A percentile compares a stretch with the other conserved stretches of the same genome.
These are phyloP conservation scores for Okapia johnstoni DNA, from an alignment of 2,113 vertebrate genomes.

Conservation along the genomic window DNA sequence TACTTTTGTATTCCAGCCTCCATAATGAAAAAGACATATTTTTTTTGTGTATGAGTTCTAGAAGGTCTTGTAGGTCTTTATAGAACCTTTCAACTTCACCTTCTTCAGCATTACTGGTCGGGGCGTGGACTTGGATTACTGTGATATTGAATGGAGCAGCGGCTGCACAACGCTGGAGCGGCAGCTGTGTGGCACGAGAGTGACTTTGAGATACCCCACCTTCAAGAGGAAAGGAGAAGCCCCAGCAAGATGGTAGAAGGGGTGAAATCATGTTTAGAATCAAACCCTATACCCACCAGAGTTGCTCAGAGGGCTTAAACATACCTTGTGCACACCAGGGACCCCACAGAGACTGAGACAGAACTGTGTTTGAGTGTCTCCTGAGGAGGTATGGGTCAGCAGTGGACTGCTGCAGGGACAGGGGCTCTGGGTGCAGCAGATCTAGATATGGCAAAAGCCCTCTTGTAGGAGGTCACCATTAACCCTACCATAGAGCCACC, in stretches of 20 bases:
- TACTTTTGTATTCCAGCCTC: not conserved
- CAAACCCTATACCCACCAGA: not conserved
- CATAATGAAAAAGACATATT: not conserved
- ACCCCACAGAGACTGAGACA: not conserved
- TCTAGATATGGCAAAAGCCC: not conserved
- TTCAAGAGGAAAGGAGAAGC: not conserved
- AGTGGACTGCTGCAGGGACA: not conserved
- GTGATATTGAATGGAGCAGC: not conserved
- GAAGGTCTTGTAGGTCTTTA: not conserved
- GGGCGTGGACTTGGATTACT: not conserved
- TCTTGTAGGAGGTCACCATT: not conserved
- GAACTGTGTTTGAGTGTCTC: not conserved
- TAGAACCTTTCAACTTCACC: not conserved
- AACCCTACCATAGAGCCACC: rapidly evolving
- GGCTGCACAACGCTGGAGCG: not conserved
- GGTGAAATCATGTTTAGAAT: not conserved
- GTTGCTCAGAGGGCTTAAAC: not conserved
- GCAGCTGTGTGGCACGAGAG: not conserved
- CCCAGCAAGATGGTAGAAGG: not conserved
- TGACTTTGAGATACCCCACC: not conserved
- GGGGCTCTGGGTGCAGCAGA: not conserved
- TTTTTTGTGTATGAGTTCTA: not conserved
- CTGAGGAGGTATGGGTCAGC: not conserved
- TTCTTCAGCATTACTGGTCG: not conserved
- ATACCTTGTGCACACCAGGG: not conserved